Base-by-base conservation (phyloP, 2,888 invertebrate species). In the Mesodorylaimus sp. region DNA sequence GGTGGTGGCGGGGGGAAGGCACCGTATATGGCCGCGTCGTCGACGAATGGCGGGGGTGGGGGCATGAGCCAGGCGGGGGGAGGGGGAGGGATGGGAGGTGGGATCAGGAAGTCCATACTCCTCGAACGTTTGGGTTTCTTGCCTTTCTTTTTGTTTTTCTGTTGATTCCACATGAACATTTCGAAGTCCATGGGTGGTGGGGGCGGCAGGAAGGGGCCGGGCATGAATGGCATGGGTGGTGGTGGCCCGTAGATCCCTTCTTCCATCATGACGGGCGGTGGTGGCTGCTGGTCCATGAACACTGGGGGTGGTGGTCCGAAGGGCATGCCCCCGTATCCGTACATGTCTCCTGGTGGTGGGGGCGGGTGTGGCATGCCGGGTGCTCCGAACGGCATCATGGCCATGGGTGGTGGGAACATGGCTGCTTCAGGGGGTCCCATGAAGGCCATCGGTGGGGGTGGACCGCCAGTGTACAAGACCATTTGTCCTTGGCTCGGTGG, bases 311-410 rank as follows among this genome's bases (percentile, higher is more conserved):
- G n/a, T n/a, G n/a, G n/a, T n/a, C n/a, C n/a, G n/a, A n/a, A n/a
- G n/a, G n/a, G n/a, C n/a, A n/a, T n/a, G n/a, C n/a, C n/a, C n/a
- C n/a, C n/a, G n/a, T n/a, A n/a, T n/a, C n/a, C n/a, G n/a, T n/a
- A n/a, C 32, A 32, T 32, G 32, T 32, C 32, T 16, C 10, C 10
- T 7, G 32, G 32, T 16, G 32, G 32, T 32, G 32, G 32, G n/a
- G 41, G 41, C 7, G 41, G 41, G n/a, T 13, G 41, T 19, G 10
- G 41, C 41, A 39, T 39, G 21, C 10, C 41, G 26, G 47, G 47
- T 25, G 26, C 24, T 10, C 21, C 5, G 5, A 7, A n/a, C 45
- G 23, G 44, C 44, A 27, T 32, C 41, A 41, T 41, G 45, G 10
- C 45, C 32, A 16, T 16, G 41, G 25, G 48, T 16, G 42, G 37